Base-by-base conservation (phyloP, 1,140 invertebrate genomes). In the Drosophila jambulina region DNA sequence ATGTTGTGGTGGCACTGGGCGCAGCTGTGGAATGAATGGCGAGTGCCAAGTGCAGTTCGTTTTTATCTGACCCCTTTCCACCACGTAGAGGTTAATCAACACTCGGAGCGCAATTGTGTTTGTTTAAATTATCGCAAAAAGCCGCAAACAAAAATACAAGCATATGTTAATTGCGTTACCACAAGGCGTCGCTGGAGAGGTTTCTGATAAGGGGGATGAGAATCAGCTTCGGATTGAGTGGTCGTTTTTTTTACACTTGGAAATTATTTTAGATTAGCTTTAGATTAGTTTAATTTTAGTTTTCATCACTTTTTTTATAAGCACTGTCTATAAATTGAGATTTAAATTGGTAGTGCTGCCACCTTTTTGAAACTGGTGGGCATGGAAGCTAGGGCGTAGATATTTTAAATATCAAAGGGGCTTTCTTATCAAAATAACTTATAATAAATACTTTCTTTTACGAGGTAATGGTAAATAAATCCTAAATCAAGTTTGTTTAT, bases 51-150 rank as follows among this genome's bases (percentile, higher is more conserved):
- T 60, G 54, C 45, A 60, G 45, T 59, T 32, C 12, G 23, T 23
- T 74, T 72, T 76, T 76, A 76, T 76, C 40, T 76, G 61, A 58
- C 72, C 72, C 72, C 63, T 76, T 54, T 60, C n/a, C 21, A 48
- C 25, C 12, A 15, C 62, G 72, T 76, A 76, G 53, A 76, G 74
- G 74, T 76, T 76, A 76, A 76, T 58, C 62, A 58, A 45, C 74
- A 78, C 74, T 77, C 21, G 34, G 42, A 56, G 63, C 19, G 63
- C 48, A 54, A 56, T 29, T 63, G 60, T 62, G 56, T 69, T 68
- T 43, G 54, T 59, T 36, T 69, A 38, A 67, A 76, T 76, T 77
- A 77, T 77, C 75, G 54, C 63, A 34, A 69, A 56, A 64, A 67
- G 62, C 63, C 72, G 38, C 61, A 76, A 77, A 58, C 53, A 76